Conservation (phyloP, 1,140 invertebrate genomes). For the Tetragnatha versicolor region DNA sequence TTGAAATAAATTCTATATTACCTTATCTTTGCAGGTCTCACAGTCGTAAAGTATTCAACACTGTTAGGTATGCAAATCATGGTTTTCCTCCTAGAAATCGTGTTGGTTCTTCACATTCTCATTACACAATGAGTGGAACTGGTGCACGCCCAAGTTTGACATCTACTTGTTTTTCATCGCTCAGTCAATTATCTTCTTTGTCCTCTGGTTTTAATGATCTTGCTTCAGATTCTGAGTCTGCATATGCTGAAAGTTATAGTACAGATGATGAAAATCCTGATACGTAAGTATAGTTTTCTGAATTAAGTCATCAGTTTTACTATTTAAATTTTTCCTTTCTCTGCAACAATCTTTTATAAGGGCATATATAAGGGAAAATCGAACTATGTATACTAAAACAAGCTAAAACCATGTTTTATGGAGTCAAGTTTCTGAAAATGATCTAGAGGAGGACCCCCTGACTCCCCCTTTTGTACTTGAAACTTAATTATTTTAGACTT, state of each 20-base stretch:
- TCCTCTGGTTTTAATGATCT: constrained; percentile 48
- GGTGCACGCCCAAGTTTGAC: constrained; percentile 15
- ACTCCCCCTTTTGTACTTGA: too few species aligned
- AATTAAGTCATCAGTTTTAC: neutral
- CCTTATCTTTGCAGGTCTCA: constrained; percentile 27
- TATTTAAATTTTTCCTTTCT: neutral
- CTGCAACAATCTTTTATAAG: neutral
- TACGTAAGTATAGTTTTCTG: constrained; percentile 38
- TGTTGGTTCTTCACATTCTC: constrained; percentile 33
- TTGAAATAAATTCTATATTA: too few species aligned
- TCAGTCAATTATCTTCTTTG: constrained; percentile 51
- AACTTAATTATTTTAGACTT: too few species aligned
- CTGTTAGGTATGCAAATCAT: constrained; percentile 44
- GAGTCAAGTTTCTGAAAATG: too few species aligned
- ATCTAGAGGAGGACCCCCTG: too few species aligned
- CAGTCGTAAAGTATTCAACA: constrained; percentile 52
- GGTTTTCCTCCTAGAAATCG: constrained; percentile 29
- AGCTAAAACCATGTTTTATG: too few species aligned
- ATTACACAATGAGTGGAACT: constrained; percentile 44
- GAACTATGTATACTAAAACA: too few species aligned
- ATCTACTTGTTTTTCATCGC: constrained; percentile 44
- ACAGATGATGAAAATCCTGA: constrained; percentile 53
- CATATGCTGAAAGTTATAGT: constrained; percentile 53
- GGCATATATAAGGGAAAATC: too few species aligned
- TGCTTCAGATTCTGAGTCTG: constrained; percentile 52